Evolutionary conservation across 1,140 invertebrate genomes (phyloP), one percentile per base, ranked within the genome.

Genomic region (Sycophaga agraensis): DNA sequence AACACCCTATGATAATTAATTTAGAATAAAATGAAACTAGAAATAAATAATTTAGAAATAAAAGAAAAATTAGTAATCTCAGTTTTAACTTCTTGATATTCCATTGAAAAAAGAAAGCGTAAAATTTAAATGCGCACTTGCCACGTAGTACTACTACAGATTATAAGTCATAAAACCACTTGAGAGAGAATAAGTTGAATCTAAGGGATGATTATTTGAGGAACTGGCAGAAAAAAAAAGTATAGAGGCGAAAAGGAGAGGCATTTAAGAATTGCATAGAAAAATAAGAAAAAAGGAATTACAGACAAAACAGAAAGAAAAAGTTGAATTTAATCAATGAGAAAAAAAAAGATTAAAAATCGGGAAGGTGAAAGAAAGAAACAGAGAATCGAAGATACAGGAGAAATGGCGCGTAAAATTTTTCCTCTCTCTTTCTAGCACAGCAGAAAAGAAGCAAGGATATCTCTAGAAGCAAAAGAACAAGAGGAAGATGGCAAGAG

Each of bases 271-370:
- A 16, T 43, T 9, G 17, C 26, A 5, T 7, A 16, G 9, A 24
- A 37, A 51, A 59, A 43, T 26, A 59, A 55, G 14, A 31, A 46
- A 58, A 34, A 59, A 59, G 35, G 35, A 35, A 46, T 28, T 50
- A 42, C 19, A 42, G 28, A 49, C 28, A 11, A 31, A 11, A 31
- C 28, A 34, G 22, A 39, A 24, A 42, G 22, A 26, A 28, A 34
- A 61, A 65, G 61, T 65, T 61, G 54, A 58, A 61, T 58, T 46
- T 39, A 35, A 24, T 50, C 39, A 56, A 51, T 40, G 43, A 64
- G 40, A 59, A 59, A 55, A 39, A 24, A 56, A 49, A 40, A 35
- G 54, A 37, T 40, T 54, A 14, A 43, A 14, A 16, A 21, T 46
- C 46, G 45, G 50, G 16, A 12, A 16, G 8, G 22, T 14, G 35